Percentiles rank a stretch among this genome's conserved stretches.
Conservation (phyloP, 2,888 invertebrate genomes). For the Lasioglossum vierecki region DNA sequence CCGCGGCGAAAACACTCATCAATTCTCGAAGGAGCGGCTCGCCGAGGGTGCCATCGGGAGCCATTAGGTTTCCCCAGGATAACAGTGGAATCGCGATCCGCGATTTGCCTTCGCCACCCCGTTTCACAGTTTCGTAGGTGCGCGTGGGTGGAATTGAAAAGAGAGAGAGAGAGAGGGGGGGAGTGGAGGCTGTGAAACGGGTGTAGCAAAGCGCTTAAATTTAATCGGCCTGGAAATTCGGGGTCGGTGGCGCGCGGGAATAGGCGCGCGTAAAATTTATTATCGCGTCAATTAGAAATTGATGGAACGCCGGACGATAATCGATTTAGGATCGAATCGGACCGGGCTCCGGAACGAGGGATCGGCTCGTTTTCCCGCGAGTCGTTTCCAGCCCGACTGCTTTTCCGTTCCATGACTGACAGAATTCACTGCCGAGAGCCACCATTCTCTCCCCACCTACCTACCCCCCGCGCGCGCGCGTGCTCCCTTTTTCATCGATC, state of each 20-base stretch:
- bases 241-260: constrained; percentile 59
- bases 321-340: constrained; percentile 76
- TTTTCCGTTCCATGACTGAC: constrained; percentile 15
- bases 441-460: background rate
- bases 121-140: background rate
- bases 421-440: constrained; percentile 5
- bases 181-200: constrained; percentile 1
- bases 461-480: too few species aligned
- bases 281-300: constrained; percentile 80
- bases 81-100: constrained; percentile 50
- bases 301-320: constrained; percentile 78
- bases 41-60: constrained; percentile 60
- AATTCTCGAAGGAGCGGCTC: constrained; percentile 63
- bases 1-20: constrained; percentile 54
- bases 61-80: constrained; percentile 53
- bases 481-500: background rate
- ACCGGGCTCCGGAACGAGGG: constrained; percentile 56
- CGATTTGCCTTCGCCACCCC: constrained; percentile 48
- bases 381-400: constrained; percentile 26
- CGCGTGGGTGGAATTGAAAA: background rate
- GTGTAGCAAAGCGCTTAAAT: constrained; percentile 70
- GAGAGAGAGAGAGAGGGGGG: background rate
- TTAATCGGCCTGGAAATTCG: constrained; percentile 72
- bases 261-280: constrained; percentile 74
- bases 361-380: constrained; percentile 40